A percentile compares a stretch with the other conserved stretches of the same genome.
Conservation (phyloP, 2,113 vertebrate genomes). For the Eonycteris spelaea region DNA sequence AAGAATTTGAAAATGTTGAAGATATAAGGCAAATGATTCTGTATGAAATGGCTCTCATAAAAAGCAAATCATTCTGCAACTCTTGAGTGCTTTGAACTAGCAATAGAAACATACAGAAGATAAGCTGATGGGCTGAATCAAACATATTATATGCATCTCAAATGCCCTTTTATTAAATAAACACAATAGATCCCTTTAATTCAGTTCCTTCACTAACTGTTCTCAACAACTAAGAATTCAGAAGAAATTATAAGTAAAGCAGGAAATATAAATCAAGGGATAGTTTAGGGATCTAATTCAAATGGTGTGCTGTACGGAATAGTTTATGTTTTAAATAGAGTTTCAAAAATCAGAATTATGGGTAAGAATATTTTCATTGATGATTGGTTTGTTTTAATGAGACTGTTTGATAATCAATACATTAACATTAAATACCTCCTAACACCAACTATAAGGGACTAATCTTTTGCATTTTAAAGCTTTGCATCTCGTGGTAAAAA, state of each 20-base stretch:
- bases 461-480: conserved; percentile 15
- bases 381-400: not conserved
- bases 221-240: not conserved
- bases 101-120: not conserved
- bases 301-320: not conserved
- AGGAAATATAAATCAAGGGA: not conserved
- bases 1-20: conserved; percentile 58
- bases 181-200: not conserved
- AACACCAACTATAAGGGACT: not conserved
- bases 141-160: conserved; percentile 2
- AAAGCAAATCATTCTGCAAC: conserved; percentile 44
- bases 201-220: not conserved
- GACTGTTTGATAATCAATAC: not conserved
- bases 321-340: not conserved
- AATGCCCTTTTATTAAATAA: conserved; percentile 39
- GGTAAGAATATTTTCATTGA: not conserved
- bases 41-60: conserved; percentile 47
- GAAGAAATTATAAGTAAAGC: not conserved
- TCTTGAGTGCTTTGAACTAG: conserved; percentile 29
- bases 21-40: conserved; percentile 55
- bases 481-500: not conserved
- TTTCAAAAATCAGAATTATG: not conserved
- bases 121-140: conserved; percentile 20
- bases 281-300: conserved; percentile 1
- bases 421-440: not conserved